These are phyloP conservation scores for Psilanteris sp. DNA, from an alignment of 1,140 invertebrate genomes.

Conservation along the genomic window DNA sequence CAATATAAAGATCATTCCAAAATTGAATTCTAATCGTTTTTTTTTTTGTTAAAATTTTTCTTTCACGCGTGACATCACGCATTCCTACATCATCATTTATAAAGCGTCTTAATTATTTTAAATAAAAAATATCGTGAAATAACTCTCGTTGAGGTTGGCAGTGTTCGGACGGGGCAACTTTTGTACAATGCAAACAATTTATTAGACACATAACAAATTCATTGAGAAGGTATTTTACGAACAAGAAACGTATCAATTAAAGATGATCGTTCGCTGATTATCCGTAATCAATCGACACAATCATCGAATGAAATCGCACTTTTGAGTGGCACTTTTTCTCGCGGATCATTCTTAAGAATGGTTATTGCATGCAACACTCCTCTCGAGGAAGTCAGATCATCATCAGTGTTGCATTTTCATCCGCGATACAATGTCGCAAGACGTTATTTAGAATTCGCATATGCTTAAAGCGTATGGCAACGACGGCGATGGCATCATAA, in stretches of 20 bases:
- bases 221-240: slow-evolving; percentile 18
- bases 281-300: slow-evolving; percentile 14
- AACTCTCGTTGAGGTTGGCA: too few relatives aligned
- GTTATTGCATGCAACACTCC: slow-evolving; percentile 44
- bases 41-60: not conserved
- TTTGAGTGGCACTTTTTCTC: slow-evolving; percentile 40
- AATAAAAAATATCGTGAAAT: too few relatives aligned
- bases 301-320: slow-evolving; percentile 18
- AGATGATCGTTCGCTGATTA: slow-evolving; percentile 10
- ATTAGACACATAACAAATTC: not conserved
- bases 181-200: too few relatives aligned
- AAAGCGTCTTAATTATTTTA: too few relatives aligned
- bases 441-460: slow-evolving; percentile 55
- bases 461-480: slow-evolving; percentile 12
- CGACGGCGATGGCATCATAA: slow-evolving; percentile 37
- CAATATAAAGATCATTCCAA: too few relatives aligned
- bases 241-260: slow-evolving; percentile 38
- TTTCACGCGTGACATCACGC: too few relatives aligned
- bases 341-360: slow-evolving; percentile 27
- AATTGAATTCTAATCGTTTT: not conserved
- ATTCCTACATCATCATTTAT: too few relatives aligned
- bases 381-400: slow-evolving; percentile 61
- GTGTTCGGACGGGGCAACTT: too few relatives aligned
- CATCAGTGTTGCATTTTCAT: slow-evolving; percentile 50
- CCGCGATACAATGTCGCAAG: slow-evolving; percentile 55